Evolutionary conservation across 64 coral and sea anemone genomes (phyloP), one percentile per base, ranked within the genome.

Genomic region (Dendronephthya gigantea): DNA sequence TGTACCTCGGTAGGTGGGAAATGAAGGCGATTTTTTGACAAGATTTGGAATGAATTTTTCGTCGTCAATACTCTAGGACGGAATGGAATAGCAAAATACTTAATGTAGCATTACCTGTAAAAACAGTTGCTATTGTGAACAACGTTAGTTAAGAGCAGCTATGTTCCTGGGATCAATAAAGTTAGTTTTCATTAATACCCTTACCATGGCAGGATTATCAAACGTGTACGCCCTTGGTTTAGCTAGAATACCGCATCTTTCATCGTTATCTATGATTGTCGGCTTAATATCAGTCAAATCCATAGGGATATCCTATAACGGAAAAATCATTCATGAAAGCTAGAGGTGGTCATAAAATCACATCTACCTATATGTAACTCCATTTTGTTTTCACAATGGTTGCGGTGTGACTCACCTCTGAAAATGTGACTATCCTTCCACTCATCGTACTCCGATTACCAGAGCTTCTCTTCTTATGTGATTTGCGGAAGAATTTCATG

Each of bases 201-300:
- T 82, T 14, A 19, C 49, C 86, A 50, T 50, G 25, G 30, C 83
- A 38, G 43, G 88, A 49, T 37, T 84, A 66, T 39, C 39, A 40
- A 2, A 82, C 82, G 40, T 70, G 66, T 40, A 83, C 50, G 28
- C 50, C 81, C 8, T 59, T 34, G 19, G 87, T 59, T 49, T 86
- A 85, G 39, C 88, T 86, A 2, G 43, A 36, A 23, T 90, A 85
- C 7, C 88, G 85, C 40, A 90, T 88, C 9, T 97, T 88, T 41
- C 92, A 38, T 97, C 91, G 9, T 89, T 93, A 39, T 91, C 92
- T 4, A 97, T 89, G 36, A 97, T 97, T 7, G 91, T 93, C 8
- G 94, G 94, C 68, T 97, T 97, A 66, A 97, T 97, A 29, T 97
- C 94, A 14, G 94, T 97, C 34, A 97, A 83, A 62, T 97, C 94